phyloP scores from a whole-genome alignment of 2,888 invertebrate genomes.

The Sphaeridia pumilis region DNA sequence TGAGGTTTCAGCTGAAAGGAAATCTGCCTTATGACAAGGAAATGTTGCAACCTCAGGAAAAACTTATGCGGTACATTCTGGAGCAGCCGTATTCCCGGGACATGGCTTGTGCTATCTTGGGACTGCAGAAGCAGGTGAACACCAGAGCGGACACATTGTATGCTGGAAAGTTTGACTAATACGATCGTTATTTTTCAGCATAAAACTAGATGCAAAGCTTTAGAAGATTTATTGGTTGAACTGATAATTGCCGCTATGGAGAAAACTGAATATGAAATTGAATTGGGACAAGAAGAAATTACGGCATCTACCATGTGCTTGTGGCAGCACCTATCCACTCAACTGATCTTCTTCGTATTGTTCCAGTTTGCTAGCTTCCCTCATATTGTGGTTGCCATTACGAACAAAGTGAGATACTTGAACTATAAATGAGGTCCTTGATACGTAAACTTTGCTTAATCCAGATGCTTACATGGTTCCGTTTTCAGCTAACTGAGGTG shows the following conservation, averaged over 20 bases:
- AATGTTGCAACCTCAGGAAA: constrained; percentile 75
- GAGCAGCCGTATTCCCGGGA: constrained; percentile 93
- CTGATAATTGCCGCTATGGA: constrained; percentile 86
- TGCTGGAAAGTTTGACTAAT: background rate
- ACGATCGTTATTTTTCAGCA: constrained; percentile 43
- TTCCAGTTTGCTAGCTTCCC: constrained; percentile 90
- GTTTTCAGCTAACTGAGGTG: constrained; percentile 53
- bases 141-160: background rate
- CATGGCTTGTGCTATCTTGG: constrained; percentile 90
- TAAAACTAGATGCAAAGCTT: constrained; percentile 71
- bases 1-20: constrained; percentile 56
- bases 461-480: no score
- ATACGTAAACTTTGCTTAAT: background rate
- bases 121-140: constrained; percentile 72
- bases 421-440: background rate
- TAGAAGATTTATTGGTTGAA: constrained; percentile 87
- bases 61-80: constrained; percentile 72
- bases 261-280: constrained; percentile 55
- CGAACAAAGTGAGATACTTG: constrained; percentile 53
- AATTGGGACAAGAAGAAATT: constrained; percentile 50
- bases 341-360: constrained; percentile 85
- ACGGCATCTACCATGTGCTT: constrained; percentile 60
- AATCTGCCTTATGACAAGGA: constrained; percentile 83
- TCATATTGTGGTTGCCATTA: constrained; percentile 77
- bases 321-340: constrained; percentile 88